phyloP scores from a whole-genome alignment of 2,797 vertebrate genomes.

The Halcyon chelicuti region DNA sequence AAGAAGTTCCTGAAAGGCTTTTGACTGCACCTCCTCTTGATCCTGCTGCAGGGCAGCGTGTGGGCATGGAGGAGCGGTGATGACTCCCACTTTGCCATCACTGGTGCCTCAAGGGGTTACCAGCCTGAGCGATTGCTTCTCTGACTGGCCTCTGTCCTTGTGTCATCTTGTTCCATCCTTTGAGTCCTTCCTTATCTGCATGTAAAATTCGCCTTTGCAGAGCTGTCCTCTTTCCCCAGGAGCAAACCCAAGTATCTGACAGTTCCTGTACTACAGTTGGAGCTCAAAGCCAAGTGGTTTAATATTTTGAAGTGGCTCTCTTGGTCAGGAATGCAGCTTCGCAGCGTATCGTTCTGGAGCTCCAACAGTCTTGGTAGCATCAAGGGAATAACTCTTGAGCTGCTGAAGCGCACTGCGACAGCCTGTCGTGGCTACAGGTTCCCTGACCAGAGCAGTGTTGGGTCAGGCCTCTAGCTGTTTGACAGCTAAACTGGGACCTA shows the following conservation, averaged over 20 bases:
- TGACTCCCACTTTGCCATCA: neutral
- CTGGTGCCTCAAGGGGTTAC: neutral
- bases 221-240: neutral
- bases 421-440: neutral
- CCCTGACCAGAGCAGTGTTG: neutral
- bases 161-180: neutral
- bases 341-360: neutral
- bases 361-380: accelerated
- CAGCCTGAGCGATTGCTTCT: neutral
- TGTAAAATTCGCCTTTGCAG: neutral
- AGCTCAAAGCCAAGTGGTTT: neutral
- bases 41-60: neutral
- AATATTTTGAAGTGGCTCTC: neutral
- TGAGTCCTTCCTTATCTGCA: neutral
- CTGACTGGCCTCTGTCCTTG: neutral
- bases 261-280: neutral
- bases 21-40: neutral
- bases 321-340: neutral
- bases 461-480: neutral
- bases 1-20: neutral
- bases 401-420: neutral
- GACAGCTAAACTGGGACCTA: neutral
- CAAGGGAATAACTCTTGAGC: neutral
- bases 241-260: neutral
- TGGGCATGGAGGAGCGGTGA: neutral